Conservation (phyloP, 1,140 invertebrate genomes). For the Rhopalosiphum padi region DNA sequence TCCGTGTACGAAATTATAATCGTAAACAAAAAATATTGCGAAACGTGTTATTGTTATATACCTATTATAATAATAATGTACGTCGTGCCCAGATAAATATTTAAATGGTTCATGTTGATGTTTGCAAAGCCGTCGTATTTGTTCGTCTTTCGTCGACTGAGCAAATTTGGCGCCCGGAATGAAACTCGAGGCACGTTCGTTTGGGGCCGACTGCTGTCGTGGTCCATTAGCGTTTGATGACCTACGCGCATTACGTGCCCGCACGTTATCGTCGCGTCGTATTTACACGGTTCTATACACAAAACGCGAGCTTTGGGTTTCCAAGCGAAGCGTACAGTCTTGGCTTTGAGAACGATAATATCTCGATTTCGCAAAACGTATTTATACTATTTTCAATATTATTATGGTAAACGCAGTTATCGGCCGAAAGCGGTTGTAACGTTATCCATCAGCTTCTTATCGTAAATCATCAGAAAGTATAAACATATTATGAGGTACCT, state of each 20-base stretch:
- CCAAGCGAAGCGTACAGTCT: not conserved
- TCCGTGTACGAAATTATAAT: not conserved
- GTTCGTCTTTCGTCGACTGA: not conserved
- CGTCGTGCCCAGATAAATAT: not conserved
- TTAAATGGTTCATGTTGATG: not conserved
- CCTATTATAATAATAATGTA: not conserved
- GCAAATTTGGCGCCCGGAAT: not conserved
- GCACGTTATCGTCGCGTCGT: not conserved
- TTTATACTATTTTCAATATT: not conserved
- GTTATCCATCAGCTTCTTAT: not conserved
- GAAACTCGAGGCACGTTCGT: not conserved
- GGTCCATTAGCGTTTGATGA: not conserved
- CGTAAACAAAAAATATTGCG: not conserved
- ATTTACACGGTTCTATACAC: no score
- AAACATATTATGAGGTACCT: not conserved
- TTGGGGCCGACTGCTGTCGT: not conserved
- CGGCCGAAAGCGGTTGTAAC: not conserved
- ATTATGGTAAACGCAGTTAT: slow-evolving; percentile 5
- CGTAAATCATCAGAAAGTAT: slow-evolving; percentile 4
- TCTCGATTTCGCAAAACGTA: not conserved
- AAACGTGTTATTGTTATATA: not conserved
- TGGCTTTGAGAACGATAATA: not conserved
- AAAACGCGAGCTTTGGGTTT: not conserved
- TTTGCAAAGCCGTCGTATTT: not conserved
- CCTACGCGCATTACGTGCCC: not conserved